phyloP scores from a whole-genome alignment of 2,888 invertebrate species.

The Morpho achilles region DNA sequence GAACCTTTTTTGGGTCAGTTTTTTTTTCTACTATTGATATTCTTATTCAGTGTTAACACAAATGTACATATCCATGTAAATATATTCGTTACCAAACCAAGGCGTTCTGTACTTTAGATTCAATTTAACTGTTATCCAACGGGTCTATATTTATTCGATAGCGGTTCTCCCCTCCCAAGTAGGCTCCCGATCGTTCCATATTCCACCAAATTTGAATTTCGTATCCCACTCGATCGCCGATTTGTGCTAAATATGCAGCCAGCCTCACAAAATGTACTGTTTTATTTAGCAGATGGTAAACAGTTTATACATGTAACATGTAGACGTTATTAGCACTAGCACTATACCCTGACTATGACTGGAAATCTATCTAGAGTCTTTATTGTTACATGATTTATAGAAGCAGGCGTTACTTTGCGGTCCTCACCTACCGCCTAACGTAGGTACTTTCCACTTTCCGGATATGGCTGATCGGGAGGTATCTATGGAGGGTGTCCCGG shows the following conservation, averaged over 20 bases:
- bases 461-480: no score
- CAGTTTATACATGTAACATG: constrained; percentile 16
- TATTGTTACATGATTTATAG: no score
- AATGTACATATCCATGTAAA: background rate
- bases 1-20: no score
- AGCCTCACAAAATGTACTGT: constrained; percentile 34
- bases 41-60: background rate
- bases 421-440: no score
- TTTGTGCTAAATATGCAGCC: constrained; percentile 58
- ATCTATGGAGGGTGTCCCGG: no score
- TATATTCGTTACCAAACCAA: background rate
- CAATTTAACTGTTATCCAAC: constrained; percentile 19
- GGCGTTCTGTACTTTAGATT: constrained; percentile 11
- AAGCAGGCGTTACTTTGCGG: no score
- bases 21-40: background rate
- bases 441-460: no score
- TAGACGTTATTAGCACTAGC: background rate
- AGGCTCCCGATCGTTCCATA: constrained; percentile 43
- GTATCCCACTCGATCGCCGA: constrained; percentile 40
- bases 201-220: constrained; percentile 60
- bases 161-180: constrained; percentile 36
- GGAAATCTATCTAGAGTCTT: no score
- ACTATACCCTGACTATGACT: background rate
- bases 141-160: constrained; percentile 33
- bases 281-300: constrained; percentile 52